Evolutionary conservation across 2,888 invertebrate genomes (phyloP), one percentile per base, ranked within the genome.

Genomic region (Pandemis cinnamomeana): DNA sequence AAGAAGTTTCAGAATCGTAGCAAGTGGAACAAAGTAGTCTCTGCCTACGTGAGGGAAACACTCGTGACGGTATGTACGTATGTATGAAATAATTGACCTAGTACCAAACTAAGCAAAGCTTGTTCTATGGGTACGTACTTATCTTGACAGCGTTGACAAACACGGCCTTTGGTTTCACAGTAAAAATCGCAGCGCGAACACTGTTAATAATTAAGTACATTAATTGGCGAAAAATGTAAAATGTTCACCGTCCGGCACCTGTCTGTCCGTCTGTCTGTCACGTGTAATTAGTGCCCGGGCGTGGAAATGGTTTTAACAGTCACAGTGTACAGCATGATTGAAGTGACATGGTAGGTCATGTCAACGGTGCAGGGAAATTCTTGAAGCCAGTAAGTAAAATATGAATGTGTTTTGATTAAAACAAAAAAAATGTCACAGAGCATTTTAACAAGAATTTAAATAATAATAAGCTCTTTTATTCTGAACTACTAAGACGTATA

Each of bases 241-340:
- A 73, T 64, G 20, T 41, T 15, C 41, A 64, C 36, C 15, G 61
- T 27, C 67, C 55, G 10, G 60, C 68, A 42, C 44, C 51, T 67
- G 73, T 58, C 69, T 2, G 60, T 69, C 69, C 44, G 53, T 44
- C 60, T 48, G 69, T 64, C 72, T 41, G 55, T 69, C 69, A 73
- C 51, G 8, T 15, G 44, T 60, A 51, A 73, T 69, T 66, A 73
- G 51, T 51, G 7, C 46, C 46, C 15, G 11, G 15, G 15, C 27
- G 10, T 41, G 27, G 48, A 51, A n/a, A 48, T 66, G 36, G 27
- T 20, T 48, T n/a, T 5, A 42, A 15, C 48, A 27, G 20, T 42
- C 62, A 44, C 62, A 44, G 44, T 7, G 10, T 15, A 41, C 27
- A 11, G 44, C 7, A 63, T 2, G 44, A 36, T 36, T 36, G 27